Base-by-base conservation (phyloP, 2,797 vertebrate species). In the Cygnus olor region DNA sequence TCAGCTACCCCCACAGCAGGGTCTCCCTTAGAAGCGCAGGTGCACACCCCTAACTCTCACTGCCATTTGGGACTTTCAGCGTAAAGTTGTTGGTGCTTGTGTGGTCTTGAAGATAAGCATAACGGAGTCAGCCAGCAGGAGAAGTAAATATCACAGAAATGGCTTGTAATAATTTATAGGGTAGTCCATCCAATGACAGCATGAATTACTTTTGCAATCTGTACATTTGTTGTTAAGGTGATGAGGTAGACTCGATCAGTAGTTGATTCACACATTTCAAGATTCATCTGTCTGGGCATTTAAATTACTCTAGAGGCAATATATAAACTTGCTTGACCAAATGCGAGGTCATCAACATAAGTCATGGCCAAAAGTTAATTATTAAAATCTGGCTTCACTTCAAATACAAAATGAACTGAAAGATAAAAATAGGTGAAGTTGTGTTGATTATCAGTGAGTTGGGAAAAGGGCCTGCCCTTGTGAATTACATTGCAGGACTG, bases 341-440 rank as follows among this genome's bases (percentile, higher is more conserved):
- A 81, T 80, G 40, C 69, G 83, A 85, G 80, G 88, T 91, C 66
- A 68, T 93, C 88, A 90, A 22, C 85, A 78, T 94, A 72, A 65
- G 61, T 85, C 68, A 71, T 74, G 69, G 71, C 88, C 65, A 68
- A 65, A 92, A 91, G 70, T 80, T 78, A 92, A 79, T 89, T 74
- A 88, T 72, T 85, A 74, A 49, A 84, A 78, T 34, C 73, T 96
- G 78, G 27, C 49, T 92, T 88, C 82, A 21, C 56, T 36, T 88
- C 4, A 16, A 80, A 85, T 61, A 16, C 19, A 49, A 85, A 94
- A 89, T 83, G 21, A 91, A 77, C 40, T 5, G 5, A 34, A 79
- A 49, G 9, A 20, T 0, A 24, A 25, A 38, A 40, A 34, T 6
- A 40, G 20, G 14, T 30, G 34, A 69, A 85, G 19, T 30, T 5